Evolutionary conservation across 2,888 invertebrate genomes (phyloP).

Genomic region (Campoplex nolae): DNA sequence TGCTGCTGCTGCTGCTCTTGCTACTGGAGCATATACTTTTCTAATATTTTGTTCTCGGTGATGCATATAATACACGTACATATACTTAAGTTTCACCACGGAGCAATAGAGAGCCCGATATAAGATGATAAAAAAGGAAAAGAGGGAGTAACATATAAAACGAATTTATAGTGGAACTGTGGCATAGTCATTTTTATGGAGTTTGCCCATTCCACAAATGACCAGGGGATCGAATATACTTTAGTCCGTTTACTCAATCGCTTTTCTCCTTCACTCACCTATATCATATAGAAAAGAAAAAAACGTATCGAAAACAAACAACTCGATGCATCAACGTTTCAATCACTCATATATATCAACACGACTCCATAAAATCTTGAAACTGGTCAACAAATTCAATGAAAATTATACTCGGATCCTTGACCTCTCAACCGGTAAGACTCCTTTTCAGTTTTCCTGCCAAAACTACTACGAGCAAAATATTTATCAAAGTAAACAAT

Average conservation of each 20-base stretch:
- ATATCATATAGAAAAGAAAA: neutral
- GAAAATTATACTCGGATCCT: neutral
- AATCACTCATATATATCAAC: no score
- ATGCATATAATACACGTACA: slow-evolving; percentile 2
- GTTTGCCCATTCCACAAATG: neutral
- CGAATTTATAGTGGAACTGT: slow-evolving; percentile 35
- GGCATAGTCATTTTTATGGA: slow-evolving; percentile 7
- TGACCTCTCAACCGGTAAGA: no score
- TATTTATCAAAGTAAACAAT: no score
- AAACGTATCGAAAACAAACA: neutral
- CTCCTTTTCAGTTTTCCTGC: no score
- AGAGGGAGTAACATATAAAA: slow-evolving; percentile 5
- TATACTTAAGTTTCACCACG: slow-evolving; percentile 12
- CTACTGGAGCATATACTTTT: slow-evolving; percentile 2
- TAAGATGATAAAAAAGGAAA: slow-evolving; percentile 30
- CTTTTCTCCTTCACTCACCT: neutral
- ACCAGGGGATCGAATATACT: slow-evolving; percentile 8
- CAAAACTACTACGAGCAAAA: no score
- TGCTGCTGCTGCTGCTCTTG: slow-evolving; percentile 45
- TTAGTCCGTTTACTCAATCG: neutral
- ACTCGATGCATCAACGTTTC: neutral
- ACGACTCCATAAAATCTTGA: neutral
- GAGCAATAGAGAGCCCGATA: slow-evolving; percentile 5
- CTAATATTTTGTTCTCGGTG: slow-evolving; percentile 27
- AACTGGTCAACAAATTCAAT: neutral